These are phyloP conservation scores for Pyrrhia umbra DNA, from an alignment of 2,888 invertebrate species.

Conservation along the genomic window DNA sequence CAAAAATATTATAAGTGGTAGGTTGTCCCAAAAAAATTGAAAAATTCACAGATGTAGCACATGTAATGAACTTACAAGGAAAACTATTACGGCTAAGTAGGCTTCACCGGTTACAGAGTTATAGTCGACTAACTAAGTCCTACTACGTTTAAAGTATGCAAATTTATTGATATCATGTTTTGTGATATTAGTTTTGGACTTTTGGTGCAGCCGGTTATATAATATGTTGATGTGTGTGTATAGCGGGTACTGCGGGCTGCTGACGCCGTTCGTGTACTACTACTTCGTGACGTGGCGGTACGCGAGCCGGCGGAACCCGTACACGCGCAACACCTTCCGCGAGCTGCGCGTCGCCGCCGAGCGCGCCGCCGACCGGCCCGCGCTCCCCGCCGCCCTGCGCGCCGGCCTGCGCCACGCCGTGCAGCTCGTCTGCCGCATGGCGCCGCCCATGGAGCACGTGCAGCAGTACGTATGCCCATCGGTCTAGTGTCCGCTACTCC, in stretches of 20 bases:
- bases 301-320: conserved; percentile 98
- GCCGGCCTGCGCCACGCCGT: conserved; percentile 91
- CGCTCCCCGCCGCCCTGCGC: conserved; percentile 92
- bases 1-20: too few relatives aligned
- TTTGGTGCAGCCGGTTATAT: too few relatives aligned
- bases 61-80: too few relatives aligned
- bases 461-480: conserved; percentile 67
- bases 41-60: too few relatives aligned
- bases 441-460: conserved; percentile 90
- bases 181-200: too few relatives aligned
- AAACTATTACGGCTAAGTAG: too few relatives aligned
- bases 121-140: too few relatives aligned
- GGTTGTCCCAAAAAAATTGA: too few relatives aligned
- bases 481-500: too few relatives aligned
- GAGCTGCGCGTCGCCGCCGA: conserved; percentile 95
- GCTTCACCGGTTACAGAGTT: too few relatives aligned
- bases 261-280: conserved; percentile 99
- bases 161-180: too few relatives aligned
- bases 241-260: conserved; percentile 96
- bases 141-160: too few relatives aligned
- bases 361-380: conserved; percentile 91
- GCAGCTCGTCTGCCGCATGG: conserved; percentile 93
- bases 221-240: background rate
- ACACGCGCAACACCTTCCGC: conserved; percentile 97
- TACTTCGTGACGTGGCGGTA: conserved; percentile 98